Evolutionary conservation across 35 echinoderm and acorn worm species (phyloP), one percentile per base, ranked within the genome.

Genomic region (Chiridota heheva): DNA sequence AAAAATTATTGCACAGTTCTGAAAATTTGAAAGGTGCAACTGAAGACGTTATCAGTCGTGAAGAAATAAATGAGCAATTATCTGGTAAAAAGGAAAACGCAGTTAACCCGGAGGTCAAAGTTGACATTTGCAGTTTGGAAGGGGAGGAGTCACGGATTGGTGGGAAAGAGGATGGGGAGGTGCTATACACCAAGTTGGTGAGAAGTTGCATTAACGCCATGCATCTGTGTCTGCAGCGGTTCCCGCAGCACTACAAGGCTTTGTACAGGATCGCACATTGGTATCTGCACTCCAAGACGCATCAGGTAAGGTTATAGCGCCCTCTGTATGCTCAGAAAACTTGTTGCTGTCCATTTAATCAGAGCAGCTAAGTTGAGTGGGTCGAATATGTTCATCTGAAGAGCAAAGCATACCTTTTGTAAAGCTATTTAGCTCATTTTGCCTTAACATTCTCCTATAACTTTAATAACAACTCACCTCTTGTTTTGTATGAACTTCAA

Each of bases 211-310:
- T 98, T 40, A 43, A 58, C 35, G 95, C 89, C n/a, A 88, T 98
- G 65, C 75, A 73, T 25, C 47, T 89, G 20, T 91, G 95, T 70
- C 67, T 98, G 32, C 72, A 80, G 40, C 58, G 95, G 12, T 98
- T 98, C 22, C 89, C 93, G 5, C 95, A 98, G 66, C 95, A 98
- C 59, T 92, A 98, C 80, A 97, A 98, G 73, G 77, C 95, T 55
- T 60, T 91, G 15, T 98, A 92, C 40, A 48, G 95, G 45, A 84
- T 98, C 70, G 73, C 95, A 2, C 72, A 85, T 24, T 39, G 74
- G 24, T 88, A 92, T 68, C 70, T 57, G 36, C 45, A 17, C 31
- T 55, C 73, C 10, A 41, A 63, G 8, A 85, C 84, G 10, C 79
- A 88, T 18, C 79, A 89, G 95, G 95, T 98, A 20, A 58, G 82